Base-by-base conservation (phyloP, 2,888 invertebrate genomes). In the Rosalia funebris region DNA sequence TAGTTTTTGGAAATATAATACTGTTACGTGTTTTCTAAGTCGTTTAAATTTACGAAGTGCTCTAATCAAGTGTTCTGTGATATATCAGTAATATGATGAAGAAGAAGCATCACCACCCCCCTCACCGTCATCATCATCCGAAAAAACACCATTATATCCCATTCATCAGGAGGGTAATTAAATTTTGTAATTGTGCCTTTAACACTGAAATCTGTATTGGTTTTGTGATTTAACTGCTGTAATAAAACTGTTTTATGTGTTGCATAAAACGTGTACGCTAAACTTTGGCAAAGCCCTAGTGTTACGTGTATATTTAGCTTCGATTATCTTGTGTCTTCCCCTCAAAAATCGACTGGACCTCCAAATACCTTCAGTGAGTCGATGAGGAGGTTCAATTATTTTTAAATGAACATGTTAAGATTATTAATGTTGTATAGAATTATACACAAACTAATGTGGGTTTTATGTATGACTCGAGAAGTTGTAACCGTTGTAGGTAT, bases 81-180 rank as follows among this genome's bases (percentile, higher is more conserved):
- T 52, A 57, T 57, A 31, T 7, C 5, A 15, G 41, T 57, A 47
- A 78, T 77, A 62, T 75, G 53, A 63, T 74, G 53, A 72, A 68
- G 15, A 72, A 70, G 46, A 71, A 71, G 52, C 69, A 73, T 37
- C 71, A 73, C 41, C 72, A 72, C 19, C 70, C 67, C 37, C 73
- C 71, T 48, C 70, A 71, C 44, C 71, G 73, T 45, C 68, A 71
- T 41, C 68, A 71, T 39, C 72, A 69, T 10, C 74, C 71, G 16
- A 72, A 71, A 47, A 72, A 68, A 47, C 75, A 74, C 48, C 65
- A 69, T 46, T 78, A 77, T 63, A 79, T 78, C 60, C 77, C 79
- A 15, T 79, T 79, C 59, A 73, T 71, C 37, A 70, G 77, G 62
- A 71, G 77, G 77, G 78, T 78, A 76, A 73, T 67, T 69, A 66